Conservation (phyloP, 2,113 vertebrate genomes). For the Girardinichthys multiradiatus region DNA sequence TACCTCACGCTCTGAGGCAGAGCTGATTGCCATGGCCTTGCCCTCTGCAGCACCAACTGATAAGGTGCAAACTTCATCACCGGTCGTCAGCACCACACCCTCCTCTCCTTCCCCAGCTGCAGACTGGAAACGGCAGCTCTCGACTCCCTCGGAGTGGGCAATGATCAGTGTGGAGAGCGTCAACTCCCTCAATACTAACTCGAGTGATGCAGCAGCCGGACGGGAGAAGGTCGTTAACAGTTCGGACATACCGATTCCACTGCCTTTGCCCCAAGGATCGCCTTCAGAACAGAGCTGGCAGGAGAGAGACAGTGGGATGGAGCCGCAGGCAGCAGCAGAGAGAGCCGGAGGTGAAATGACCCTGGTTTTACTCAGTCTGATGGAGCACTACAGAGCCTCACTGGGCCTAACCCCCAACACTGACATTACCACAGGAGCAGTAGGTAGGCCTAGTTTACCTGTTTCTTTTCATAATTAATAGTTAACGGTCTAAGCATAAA, state of each 20-base stretch:
- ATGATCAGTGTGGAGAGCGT: constrained; percentile 56
- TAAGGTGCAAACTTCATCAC: constrained; percentile 49
- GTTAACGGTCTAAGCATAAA: neutral
- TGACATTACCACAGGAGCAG: constrained; percentile 59
- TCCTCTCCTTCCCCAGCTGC: constrained; percentile 25
- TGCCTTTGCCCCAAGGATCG: constrained; percentile 31
- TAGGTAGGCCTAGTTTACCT: constrained; percentile 59
- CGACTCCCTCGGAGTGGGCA: constrained; percentile 66
- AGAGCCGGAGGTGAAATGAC: constrained; percentile 61
- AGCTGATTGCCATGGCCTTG: constrained; percentile 64
- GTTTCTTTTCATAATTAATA: neutral
- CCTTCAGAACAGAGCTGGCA: constrained; percentile 64
- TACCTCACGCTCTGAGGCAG: constrained; percentile 69
- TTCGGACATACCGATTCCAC: constrained; percentile 10
- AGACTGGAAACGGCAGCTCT: constrained; percentile 54
- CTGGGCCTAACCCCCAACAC: constrained; percentile 53
- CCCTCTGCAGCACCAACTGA: constrained; percentile 45
- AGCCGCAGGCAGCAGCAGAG: constrained; percentile 51
- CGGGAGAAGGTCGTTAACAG: constrained; percentile 5
- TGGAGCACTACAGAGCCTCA: constrained; percentile 69
- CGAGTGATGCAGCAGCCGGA: constrained; percentile 26
- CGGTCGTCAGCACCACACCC: constrained; percentile 35
- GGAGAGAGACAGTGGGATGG: constrained; percentile 63
- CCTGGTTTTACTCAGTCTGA: constrained; percentile 66
- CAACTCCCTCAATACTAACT: constrained; percentile 1